Base-by-base conservation (phyloP, 2,888 invertebrate genomes). In the Coleophora deauratella region DNA sequence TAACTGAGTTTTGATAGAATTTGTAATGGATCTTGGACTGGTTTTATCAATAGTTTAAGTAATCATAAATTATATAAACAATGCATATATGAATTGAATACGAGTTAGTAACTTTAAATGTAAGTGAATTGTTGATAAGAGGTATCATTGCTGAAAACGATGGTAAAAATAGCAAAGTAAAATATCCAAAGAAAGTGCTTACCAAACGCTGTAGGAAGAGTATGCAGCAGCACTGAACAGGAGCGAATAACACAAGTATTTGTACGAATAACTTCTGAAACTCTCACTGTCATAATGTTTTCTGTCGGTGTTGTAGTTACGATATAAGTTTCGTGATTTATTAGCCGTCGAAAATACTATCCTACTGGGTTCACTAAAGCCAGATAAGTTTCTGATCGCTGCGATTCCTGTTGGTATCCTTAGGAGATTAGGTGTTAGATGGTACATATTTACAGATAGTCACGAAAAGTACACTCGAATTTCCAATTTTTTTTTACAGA, bases 171-270 rank as follows among this genome's bases (percentile, higher is more conserved):
- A n/a, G n/a, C n/a, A n/a, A n/a, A n/a, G n/a, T n/a, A n/a, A n/a
- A n/a, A n/a, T n/a, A n/a, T n/a, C n/a, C n/a, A n/a, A n/a, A n/a
- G 31, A 31, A 37, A 35, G 9, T 30, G 59, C 68, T 66, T 58
- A 80, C 84, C 80, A 84, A 6, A 71, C 52, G 55, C 70, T 74
- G 42, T 77, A 82, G 0, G 80, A 66, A 4, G 75, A 58, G 41
- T 64, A 82, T 2, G 73, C 57, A 37, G 64, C 59, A 47, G 71
- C 68, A 35, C 80, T 66, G 43, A 76, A 66, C 12, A 81, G 49
- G 28, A 79, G 42, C 2, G 78, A 71, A 51, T 71, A 78, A 33
- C 62, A 62, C 38, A 84, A 47, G 43, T 69, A 67, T 57, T 69
- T 75, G 35, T 63, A 62, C 2, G 65, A 56, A 44, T 58, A 54